Evolutionary conservation across 2,113 vertebrate genomes (phyloP).

Genomic region (Hucho hucho): DNA sequence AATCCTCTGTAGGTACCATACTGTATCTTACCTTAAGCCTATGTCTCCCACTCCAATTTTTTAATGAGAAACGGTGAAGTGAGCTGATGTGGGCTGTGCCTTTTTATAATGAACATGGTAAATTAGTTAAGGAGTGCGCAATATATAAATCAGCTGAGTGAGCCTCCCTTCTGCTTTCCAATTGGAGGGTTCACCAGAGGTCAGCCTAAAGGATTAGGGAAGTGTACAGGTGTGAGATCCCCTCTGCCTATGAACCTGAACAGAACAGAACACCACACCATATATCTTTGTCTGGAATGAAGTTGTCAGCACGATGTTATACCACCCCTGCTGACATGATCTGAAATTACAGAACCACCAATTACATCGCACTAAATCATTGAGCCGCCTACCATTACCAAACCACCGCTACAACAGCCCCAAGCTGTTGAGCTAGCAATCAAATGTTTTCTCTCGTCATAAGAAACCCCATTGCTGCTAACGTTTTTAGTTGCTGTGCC

Average conservation of each 20-base stretch:
- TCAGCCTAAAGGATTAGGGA: constrained; percentile 37
- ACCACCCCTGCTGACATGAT: no score
- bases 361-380: no score
- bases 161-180: neutral
- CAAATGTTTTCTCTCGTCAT: no score
- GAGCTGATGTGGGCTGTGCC: neutral
- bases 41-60: neutral
- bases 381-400: no score
- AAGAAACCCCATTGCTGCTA: no score
- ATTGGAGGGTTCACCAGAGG: neutral
- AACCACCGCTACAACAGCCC: no score
- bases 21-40: neutral
- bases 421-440: no score
- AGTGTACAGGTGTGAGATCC: neutral
- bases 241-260: neutral
- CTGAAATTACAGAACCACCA: no score
- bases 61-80: neutral
- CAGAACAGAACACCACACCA: neutral
- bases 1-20: neutral
- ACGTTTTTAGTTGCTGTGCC: neutral
- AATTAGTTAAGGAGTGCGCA: constrained; percentile 18
- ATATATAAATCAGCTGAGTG: constrained; percentile 44
- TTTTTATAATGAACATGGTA: neutral
- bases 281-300: neutral
- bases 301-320: no score